Evolutionary conservation across 2,797 vertebrate genomes (phyloP).

Genomic region (Buphagus erythrorhynchus): DNA sequence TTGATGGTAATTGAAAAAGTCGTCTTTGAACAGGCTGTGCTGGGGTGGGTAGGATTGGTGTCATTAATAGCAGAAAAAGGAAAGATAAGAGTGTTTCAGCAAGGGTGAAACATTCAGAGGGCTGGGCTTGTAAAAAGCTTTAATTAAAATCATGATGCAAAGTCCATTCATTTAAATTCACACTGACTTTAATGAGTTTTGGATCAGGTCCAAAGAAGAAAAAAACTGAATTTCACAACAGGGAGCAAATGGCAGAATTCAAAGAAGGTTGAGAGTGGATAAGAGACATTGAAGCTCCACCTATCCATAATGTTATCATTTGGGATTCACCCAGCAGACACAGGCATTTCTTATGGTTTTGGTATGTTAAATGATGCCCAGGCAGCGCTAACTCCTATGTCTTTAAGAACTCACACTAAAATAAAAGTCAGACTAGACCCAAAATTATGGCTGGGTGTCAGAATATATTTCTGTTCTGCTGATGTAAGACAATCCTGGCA

Average conservation of each 20-base stretch:
- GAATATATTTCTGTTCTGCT: neutral
- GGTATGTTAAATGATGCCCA: neutral
- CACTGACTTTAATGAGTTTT: neutral
- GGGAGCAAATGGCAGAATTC: constrained; percentile 13
- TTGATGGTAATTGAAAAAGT: constrained; percentile 39
- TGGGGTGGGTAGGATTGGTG: neutral
- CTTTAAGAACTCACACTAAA: neutral
- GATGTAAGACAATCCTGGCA: neutral
- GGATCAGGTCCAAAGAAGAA: neutral
- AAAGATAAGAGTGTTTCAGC: constrained; percentile 8
- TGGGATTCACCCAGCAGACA: neutral
- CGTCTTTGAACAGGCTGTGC: neutral
- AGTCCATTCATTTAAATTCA: constrained; percentile 34
- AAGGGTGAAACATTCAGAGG: constrained; percentile 24
- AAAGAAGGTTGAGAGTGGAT: neutral
- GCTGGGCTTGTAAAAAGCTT: constrained; percentile 2
- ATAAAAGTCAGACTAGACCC: neutral
- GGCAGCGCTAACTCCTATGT: neutral
- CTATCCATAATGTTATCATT: neutral
- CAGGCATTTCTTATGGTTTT: neutral
- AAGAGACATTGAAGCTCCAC: neutral
- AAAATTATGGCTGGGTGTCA: neutral
- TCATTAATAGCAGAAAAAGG: neutral
- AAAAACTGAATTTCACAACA: neutral
- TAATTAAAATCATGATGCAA: constrained; percentile 36